phyloP scores from a whole-genome alignment of 1,140 invertebrate species.

The Cheumatopsyche charites region DNA sequence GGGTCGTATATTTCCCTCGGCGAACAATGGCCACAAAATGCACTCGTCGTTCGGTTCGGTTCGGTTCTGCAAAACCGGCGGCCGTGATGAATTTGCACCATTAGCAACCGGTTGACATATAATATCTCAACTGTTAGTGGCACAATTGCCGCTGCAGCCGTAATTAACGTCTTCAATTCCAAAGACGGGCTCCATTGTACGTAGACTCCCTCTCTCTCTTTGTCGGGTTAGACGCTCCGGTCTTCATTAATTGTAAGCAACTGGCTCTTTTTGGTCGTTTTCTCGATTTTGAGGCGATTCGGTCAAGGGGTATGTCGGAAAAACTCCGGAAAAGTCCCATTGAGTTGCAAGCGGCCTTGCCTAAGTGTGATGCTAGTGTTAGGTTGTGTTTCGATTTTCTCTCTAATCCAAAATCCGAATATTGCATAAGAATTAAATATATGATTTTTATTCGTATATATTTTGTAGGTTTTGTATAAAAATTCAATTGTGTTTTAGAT shows the following conservation, averaged over 20 bases:
- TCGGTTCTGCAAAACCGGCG: conserved; percentile 21
- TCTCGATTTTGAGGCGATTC: no score
- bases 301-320: no score
- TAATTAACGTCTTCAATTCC: conserved; percentile 30
- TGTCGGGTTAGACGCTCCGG: not conserved
- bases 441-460: no score
- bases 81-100: conserved; percentile 33
- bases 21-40: conserved; percentile 7
- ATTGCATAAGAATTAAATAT: no score
- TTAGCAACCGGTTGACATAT: conserved; percentile 40
- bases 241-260: conserved; percentile 14
- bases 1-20: not conserved
- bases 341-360: no score
- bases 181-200: conserved; percentile 25
- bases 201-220: not conserved
- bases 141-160: conserved; percentile 26
- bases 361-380: no score
- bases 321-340: no score
- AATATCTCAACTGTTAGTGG: conserved; percentile 30
- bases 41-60: conserved; percentile 16
- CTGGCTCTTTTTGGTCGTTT: no score
- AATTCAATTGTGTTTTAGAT: no score
- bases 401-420: no score
- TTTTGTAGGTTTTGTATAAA: no score
- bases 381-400: no score